phyloP scores from a whole-genome alignment of 2,888 invertebrate species.

The Dichetophora obliterata region DNA sequence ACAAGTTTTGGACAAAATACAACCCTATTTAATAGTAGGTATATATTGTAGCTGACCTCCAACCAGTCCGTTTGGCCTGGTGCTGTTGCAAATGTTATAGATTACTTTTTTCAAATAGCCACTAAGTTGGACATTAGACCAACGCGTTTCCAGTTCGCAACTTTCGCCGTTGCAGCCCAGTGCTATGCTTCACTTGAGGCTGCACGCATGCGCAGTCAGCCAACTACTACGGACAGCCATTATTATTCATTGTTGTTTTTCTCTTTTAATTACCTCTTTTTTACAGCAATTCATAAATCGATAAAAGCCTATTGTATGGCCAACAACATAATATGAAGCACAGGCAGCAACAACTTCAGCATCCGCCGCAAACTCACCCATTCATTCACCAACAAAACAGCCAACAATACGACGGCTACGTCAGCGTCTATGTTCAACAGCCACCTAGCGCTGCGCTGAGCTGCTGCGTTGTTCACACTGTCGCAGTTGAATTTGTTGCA shows the following conservation, averaged over 20 bases:
- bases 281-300: neutral
- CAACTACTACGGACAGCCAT: neutral
- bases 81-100: too few relatives aligned
- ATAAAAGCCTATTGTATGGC: neutral
- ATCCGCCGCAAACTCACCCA: too few relatives aligned
- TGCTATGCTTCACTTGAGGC: constrained; percentile 22
- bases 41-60: too few relatives aligned
- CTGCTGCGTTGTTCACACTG: neutral
- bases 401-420: too few relatives aligned
- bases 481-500: neutral
- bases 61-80: too few relatives aligned
- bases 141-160: neutral
- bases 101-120: neutral
- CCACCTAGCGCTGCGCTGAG: neutral
- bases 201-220: constrained; percentile 23
- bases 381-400: too few relatives aligned
- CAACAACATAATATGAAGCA: neutral
- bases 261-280: neutral
- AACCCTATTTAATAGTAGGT: too few relatives aligned
- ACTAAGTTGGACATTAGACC: neutral
- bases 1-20: too few relatives aligned
- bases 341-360: neutral
- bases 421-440: neutral
- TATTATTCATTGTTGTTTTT: neutral
- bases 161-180: constrained; percentile 19